Base-by-base conservation (phyloP, 2,888 invertebrate genomes). In the Colletes collaris region DNA sequence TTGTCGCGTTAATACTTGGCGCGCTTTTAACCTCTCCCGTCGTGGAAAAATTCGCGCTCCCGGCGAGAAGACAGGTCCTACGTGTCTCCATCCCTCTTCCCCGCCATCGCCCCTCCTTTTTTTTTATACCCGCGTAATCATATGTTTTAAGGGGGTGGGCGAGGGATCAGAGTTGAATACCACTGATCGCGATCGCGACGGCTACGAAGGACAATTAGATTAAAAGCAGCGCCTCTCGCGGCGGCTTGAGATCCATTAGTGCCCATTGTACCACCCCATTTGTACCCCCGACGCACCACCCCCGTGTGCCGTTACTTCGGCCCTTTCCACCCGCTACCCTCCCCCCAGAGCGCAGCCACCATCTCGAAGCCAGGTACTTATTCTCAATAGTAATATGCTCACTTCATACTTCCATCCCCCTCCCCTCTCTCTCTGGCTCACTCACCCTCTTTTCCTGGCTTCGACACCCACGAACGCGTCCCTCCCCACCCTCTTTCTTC, bases 331-430 rank as follows among this genome's bases (percentile, higher is more conserved):
- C 87, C 86, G 16, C 16, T 16, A 16, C 16, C 85, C 87, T 85
- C 86, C 87, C 86, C 87, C 82, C 76, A 44, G 76, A 76, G 76
- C 79, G 58, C 81, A 86, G 82, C 83, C 76, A 79, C 90, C 87
- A 90, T 92, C 92, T 91, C 92, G 92, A 92, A 92, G 90, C 92
- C 90, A 89, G 92, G 92, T 92, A 92, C 92, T 93, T 92, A 92
- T 93, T 92, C 92, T 92, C 92, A 92, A 92, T 93, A 92, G 92
- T 93, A 93, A 93, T 92, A 92, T 91, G 92, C 93, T 93, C 92
- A 92, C 93, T 93, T 92, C 92, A 92, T 92, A 91, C 90, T 90
- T 89, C 87, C 89, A 87, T 86, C 87, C 88, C 85, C 86, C 83
- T 84, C 49, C 63, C 62, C 46, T 27, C 44, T 11, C 40, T 7